These are phyloP conservation scores for Drosophila truncata DNA, from an alignment of 1,140 invertebrate genomes.

Conservation along the genomic window DNA sequence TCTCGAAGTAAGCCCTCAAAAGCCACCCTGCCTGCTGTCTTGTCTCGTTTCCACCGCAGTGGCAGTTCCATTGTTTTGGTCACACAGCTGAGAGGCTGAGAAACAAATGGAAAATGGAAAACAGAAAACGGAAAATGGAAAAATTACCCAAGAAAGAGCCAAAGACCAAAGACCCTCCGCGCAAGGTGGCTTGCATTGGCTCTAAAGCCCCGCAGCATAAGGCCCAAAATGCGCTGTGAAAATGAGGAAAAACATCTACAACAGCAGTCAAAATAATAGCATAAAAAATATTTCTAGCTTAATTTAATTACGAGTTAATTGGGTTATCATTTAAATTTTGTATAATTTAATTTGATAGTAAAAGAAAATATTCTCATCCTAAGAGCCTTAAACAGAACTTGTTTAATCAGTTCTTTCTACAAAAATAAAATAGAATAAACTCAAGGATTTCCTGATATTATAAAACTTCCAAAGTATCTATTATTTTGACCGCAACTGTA, in stretches of 20 bases:
- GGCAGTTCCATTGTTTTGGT: slow-evolving; percentile 74
- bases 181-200: slow-evolving; percentile 65
- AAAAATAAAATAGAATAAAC: too few relatives aligned
- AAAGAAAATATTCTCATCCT: too few relatives aligned
- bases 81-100: slow-evolving; percentile 74
- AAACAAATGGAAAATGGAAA: slow-evolving; percentile 60
- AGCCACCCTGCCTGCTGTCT: slow-evolving; percentile 46
- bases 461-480: background rate
- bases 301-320: background rate
- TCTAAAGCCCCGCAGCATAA: slow-evolving; percentile 35
- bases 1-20: slow-evolving; percentile 57
- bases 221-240: slow-evolving; percentile 68
- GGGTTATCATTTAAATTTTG: background rate
- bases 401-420: too few relatives aligned
- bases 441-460: too few relatives aligned
- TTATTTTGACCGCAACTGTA: background rate
- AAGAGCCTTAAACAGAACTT: background rate
- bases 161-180: slow-evolving; percentile 60
- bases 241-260: slow-evolving; percentile 72
- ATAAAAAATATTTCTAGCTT: background rate
- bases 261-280: fast-evolving
- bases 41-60: slow-evolving; percentile 21
- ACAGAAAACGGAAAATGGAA: slow-evolving; percentile 49
- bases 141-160: slow-evolving; percentile 75
- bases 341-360: too few relatives aligned